Evolutionary conservation across 2,113 vertebrate species (phyloP).

Genomic region (Myotis yumanensis): DNA sequence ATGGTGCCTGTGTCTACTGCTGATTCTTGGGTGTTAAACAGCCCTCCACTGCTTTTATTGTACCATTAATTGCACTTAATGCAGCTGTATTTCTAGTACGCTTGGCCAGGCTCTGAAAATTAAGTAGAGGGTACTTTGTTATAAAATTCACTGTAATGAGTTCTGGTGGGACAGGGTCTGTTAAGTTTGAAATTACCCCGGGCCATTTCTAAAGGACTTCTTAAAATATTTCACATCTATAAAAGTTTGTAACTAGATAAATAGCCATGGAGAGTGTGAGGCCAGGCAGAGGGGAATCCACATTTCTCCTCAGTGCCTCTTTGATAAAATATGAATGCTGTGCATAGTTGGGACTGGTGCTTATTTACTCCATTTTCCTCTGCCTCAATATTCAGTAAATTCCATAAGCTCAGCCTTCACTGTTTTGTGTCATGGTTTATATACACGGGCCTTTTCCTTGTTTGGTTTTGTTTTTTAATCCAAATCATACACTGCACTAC

Average conservation of each 20-base stretch:
- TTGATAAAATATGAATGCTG: constrained; percentile 71
- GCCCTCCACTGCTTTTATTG: constrained; percentile 90
- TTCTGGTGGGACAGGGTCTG: constrained; percentile 94
- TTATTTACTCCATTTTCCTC: constrained; percentile 71
- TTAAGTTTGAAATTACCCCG: constrained; percentile 93
- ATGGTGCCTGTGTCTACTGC: constrained; percentile 85
- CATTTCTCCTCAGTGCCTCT: constrained; percentile 1
- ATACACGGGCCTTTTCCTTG: background rate
- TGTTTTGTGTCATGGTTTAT: background rate
- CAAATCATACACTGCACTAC: constrained; percentile 66
- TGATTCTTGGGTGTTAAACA: constrained; percentile 89
- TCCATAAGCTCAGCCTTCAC: constrained; percentile 46
- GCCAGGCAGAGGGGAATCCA: constrained; percentile 51
- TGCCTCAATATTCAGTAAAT: constrained; percentile 12
- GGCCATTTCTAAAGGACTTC: constrained; percentile 89
- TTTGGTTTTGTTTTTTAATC: constrained; percentile 31
- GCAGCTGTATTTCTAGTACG: constrained; percentile 87
- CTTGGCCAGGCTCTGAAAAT: constrained; percentile 92
- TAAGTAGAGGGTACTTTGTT: constrained; percentile 93
- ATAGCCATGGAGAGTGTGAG: constrained; percentile 81
- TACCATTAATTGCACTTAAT: constrained; percentile 94
- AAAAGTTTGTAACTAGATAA: constrained; percentile 88
- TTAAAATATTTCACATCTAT: constrained; percentile 87
- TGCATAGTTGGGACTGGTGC: constrained; percentile 64
- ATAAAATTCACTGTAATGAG: constrained; percentile 95